Percentiles rank a stretch among this genome's conserved stretches.
Evolutionary conservation across 2,797 vertebrate species (phyloP).

Genomic region (Taeniopygia guttata): DNA sequence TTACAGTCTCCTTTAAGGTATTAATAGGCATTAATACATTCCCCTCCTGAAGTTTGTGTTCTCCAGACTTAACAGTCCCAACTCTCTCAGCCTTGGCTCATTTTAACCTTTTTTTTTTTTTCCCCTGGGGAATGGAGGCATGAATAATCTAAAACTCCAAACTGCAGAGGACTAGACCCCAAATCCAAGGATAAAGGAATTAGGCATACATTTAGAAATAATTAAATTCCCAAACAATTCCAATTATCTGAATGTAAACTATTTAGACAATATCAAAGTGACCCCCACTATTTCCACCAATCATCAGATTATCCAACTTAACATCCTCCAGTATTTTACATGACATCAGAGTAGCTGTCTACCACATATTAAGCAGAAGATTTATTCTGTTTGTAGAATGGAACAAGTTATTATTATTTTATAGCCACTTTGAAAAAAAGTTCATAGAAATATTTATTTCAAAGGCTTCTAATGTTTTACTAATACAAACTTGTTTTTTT

Average conservation of each 20-base stretch:
- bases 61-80: neutral
- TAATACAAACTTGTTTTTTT: neutral
- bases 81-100: neutral
- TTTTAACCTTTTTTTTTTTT: neutral
- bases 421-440: neutral
- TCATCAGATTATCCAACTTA: neutral
- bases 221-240: neutral
- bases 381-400: neutral
- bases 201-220: neutral
- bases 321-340: neutral
- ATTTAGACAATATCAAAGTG: neutral
- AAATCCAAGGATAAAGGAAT: neutral
- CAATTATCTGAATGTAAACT: neutral
- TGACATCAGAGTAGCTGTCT: neutral
- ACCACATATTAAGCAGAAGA: neutral
- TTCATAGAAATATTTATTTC: neutral
- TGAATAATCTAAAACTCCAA: neutral
- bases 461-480: neutral
- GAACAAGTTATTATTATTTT: neutral
- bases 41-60: neutral
- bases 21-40: neutral
- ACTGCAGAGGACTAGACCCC: neutral
- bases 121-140: neutral
- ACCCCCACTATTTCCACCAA: neutral
- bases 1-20: neutral